Conservation (phyloP, 2,113 vertebrate species). For the Platichthys stellatus region DNA sequence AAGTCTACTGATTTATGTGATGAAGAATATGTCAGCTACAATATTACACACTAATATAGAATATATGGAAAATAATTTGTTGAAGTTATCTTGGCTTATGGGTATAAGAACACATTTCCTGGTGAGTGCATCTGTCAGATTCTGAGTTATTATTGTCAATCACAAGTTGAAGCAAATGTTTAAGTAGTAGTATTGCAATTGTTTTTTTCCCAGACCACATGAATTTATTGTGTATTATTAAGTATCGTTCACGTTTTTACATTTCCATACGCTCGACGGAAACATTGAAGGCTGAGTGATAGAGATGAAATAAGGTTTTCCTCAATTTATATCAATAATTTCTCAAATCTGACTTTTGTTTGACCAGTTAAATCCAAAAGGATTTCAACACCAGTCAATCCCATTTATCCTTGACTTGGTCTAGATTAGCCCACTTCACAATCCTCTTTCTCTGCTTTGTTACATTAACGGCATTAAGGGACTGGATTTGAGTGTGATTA, state of each 20-base stretch:
- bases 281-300: background rate
- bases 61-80: no score
- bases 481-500: constrained; percentile 61
- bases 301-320: background rate
- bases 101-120: background rate
- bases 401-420: background rate
- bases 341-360: no score
- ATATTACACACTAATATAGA: background rate
- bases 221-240: no score
- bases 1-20: constrained; percentile 9
- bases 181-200: background rate
- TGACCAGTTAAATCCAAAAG: no score
- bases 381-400: constrained; percentile 9
- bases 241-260: no score
- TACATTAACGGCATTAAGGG: constrained; percentile 32
- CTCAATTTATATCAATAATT: no score
- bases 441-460: constrained; percentile 1
- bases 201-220: background rate
- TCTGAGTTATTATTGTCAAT: constrained; percentile 8
- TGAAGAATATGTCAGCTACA: constrained; percentile 1
- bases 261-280: background rate
- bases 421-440: background rate
- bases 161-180: background rate
- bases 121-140: background rate
- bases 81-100: no score